Evolutionary conservation across 1,140 invertebrate genomes (phyloP), one percentile per base, ranked within the genome.

Genomic region (Limonius californicus): DNA sequence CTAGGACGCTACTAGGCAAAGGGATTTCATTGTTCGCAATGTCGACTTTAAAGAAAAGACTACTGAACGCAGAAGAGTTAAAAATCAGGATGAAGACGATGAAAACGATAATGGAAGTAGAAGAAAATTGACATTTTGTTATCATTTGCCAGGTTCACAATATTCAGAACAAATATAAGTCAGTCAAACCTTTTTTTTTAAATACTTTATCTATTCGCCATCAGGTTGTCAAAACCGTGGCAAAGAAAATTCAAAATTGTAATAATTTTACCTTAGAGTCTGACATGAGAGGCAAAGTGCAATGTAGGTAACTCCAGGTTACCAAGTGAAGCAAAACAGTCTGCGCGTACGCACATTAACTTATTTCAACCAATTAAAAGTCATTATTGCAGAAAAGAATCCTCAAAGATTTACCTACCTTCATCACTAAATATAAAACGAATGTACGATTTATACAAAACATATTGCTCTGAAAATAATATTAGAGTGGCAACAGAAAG

Each of bases 301-400:
- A 18, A 50, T 18, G 45, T 50, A n/a, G n/a, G n/a, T n/a, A 50
- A 18, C 9, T 2, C 8, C 2, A 9, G 1, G 7, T 8, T 50
- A 19, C 9, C 45, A 19, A 18, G 19, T 16, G 45, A 2, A 2
- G 9, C 11, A 18, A 50, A 50, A 50, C 16, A 21, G 16, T 19
- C 20, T 11, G 15, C n/a, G 4, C 2, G 20, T 2, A 2, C 7
- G 2, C 45, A 50, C 12, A 50, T 18, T 18, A 50, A 50, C 2
- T 50, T 14, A 2, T 50, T 50, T 50, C 3, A 16, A 8, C 9
- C 9, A 18, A 50, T 50, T 18, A 18, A 50, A 50, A 50, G 45
- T 18, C 45, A 50, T 19, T 50, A 50, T 50, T 50, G 45, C 45
- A 50, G 45, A 50, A 18, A 50, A 19, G n/a, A 50, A 2, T 7